Evolutionary conservation across 2,113 vertebrate genomes (phyloP).

Genomic region (Toxotes jaculatrix): DNA sequence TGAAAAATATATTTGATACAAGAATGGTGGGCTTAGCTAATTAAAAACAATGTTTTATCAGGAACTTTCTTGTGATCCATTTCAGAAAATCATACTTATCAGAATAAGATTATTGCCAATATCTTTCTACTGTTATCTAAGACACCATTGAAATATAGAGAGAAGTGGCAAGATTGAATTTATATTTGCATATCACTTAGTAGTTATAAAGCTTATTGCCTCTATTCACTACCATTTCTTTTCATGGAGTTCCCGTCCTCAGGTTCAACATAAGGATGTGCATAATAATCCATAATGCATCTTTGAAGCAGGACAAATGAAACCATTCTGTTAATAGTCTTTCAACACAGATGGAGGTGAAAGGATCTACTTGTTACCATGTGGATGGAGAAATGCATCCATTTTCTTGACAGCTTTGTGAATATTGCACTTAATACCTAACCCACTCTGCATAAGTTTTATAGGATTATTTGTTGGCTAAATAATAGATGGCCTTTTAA

Average conservation of each 20-base stretch:
- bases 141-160: background rate
- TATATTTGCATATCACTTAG: constrained; percentile 42
- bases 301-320: constrained; percentile 66
- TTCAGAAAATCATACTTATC: background rate
- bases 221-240: constrained; percentile 1
- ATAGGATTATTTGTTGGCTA: constrained; percentile 42
- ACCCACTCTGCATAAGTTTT: constrained; percentile 55
- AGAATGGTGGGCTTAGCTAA: background rate
- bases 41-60: background rate
- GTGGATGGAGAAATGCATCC: constrained; percentile 70
- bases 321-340: constrained; percentile 68
- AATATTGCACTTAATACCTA: constrained; percentile 51
- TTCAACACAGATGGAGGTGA: constrained; percentile 71
- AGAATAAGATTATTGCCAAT: background rate
- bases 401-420: constrained; percentile 72
- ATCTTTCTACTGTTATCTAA: background rate
- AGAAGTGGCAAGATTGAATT: background rate
- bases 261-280: constrained; percentile 10
- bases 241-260: constrained; percentile 17
- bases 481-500: constrained; percentile 68
- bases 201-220: background rate
- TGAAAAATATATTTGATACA: background rate
- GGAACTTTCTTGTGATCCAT: background rate
- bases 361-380: constrained; percentile 73
- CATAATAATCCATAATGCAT: constrained; percentile 46